A percentile compares a stretch with the other conserved stretches of the same genome.
phyloP scores from a whole-genome alignment of 1,140 invertebrate genomes.

The Drosophila pandora region DNA sequence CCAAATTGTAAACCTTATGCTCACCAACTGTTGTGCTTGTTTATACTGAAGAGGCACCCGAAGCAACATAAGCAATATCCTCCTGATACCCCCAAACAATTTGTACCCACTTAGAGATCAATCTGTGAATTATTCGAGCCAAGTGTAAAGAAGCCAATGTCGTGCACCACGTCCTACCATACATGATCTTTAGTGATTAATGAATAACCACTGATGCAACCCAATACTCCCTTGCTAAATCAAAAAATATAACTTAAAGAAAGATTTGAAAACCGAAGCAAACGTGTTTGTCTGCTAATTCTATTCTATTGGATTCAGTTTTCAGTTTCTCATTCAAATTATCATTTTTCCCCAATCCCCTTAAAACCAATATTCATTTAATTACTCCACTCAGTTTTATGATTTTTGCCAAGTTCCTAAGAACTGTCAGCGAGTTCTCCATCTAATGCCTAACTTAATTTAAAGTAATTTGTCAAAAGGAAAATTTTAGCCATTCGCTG shows the following conservation, averaged over 20 bases:
- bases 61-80: slow-evolving; percentile 19
- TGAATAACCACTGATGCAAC: slow-evolving; percentile 38
- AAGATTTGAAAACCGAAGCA: slow-evolving; percentile 65
- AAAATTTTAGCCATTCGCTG: slow-evolving; percentile 54
- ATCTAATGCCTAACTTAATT: slow-evolving; percentile 52
- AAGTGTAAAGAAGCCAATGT: slow-evolving; percentile 38
- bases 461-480: slow-evolving; percentile 51
- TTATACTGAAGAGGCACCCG: slow-evolving; percentile 25
- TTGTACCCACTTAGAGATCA: slow-evolving; percentile 44
- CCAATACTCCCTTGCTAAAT: slow-evolving; percentile 13
- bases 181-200: slow-evolving; percentile 49
- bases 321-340: slow-evolving; percentile 44
- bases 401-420: slow-evolving; percentile 24
- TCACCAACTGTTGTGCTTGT: slow-evolving; percentile 80
- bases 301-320: slow-evolving; percentile 48
- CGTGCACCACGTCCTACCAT: slow-evolving; percentile 17
- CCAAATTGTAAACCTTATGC: slow-evolving; percentile 78
- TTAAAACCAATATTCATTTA: slow-evolving; percentile 16
- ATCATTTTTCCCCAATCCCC: not conserved
- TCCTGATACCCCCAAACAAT: slow-evolving; percentile 29
- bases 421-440: slow-evolving; percentile 29
- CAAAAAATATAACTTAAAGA: slow-evolving; percentile 51
- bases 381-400: slow-evolving; percentile 3
- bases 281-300: slow-evolving; percentile 75
- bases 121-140: slow-evolving; percentile 25